phyloP scores from a whole-genome alignment of 2,797 vertebrate species.

The Enteromius treurensis region DNA sequence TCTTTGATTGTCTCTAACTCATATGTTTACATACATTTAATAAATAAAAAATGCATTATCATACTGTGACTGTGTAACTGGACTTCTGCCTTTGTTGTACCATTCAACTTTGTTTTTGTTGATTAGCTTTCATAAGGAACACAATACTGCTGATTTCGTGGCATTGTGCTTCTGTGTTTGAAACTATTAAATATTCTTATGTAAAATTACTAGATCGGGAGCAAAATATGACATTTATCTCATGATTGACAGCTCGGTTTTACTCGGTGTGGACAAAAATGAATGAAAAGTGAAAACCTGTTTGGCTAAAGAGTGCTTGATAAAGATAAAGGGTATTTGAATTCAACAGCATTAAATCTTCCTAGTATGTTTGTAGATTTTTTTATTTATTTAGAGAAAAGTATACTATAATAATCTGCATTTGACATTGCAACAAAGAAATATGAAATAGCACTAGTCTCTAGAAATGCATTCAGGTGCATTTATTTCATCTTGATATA shows the following conservation, averaged over 20 bases:
- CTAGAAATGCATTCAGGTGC: neutral
- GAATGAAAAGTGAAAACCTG: neutral
- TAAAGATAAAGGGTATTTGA: neutral
- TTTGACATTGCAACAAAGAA: neutral
- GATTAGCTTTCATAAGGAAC: neutral
- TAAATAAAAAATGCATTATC: constrained; percentile 44
- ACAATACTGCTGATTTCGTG: neutral
- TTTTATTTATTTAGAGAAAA: neutral
- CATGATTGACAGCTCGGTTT: neutral
- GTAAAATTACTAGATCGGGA: neutral
- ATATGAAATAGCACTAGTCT: neutral
- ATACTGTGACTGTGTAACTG: constrained; percentile 25
- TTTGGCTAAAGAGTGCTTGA: neutral
- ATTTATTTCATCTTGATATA: neutral
- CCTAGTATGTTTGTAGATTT: neutral
- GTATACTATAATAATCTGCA: neutral
- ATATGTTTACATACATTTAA: constrained; percentile 46
- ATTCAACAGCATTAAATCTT: neutral
- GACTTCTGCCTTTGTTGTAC: constrained; percentile 13
- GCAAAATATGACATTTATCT: neutral
- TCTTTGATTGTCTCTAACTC: constrained; percentile 9
- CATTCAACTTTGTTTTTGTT: constrained; percentile 3
- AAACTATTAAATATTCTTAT: neutral
- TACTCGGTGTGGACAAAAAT: neutral
- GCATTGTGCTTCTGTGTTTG: neutral